Conservation (phyloP, 2,797 vertebrate species). For the Rhinella marina region DNA sequence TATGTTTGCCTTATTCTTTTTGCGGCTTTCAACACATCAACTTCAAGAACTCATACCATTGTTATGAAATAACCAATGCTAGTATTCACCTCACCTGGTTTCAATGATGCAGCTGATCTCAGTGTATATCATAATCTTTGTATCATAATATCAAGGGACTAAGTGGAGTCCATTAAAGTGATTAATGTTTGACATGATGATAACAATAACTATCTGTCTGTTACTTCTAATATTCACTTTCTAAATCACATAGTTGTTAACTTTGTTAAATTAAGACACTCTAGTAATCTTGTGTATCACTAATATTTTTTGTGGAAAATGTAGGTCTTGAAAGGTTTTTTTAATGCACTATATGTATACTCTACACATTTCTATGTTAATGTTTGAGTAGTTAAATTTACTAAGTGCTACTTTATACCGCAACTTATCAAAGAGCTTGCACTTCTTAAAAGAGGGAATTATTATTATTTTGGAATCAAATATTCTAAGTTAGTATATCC, state of each 20-base stretch:
- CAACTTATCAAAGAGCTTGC: conserved; percentile 2
- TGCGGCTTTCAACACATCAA: too few species aligned
- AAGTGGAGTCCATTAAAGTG: background rate
- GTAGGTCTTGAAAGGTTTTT: background rate
- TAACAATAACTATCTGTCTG: background rate
- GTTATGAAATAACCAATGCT: too few species aligned
- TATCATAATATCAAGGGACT: background rate
- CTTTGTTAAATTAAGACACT: background rate
- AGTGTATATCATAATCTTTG: background rate
- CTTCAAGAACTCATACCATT: too few species aligned
- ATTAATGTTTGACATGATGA: background rate
- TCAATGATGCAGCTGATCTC: too few species aligned
- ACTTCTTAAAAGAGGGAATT: conserved; percentile 5
- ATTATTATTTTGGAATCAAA: conserved; percentile 20
- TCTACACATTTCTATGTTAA: too few species aligned
- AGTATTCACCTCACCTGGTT: too few species aligned
- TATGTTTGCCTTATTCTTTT: too few species aligned
- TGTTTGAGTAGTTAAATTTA: background rate
- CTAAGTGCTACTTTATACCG: conserved; percentile 8
- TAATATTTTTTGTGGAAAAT: background rate
- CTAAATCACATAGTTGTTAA: background rate
- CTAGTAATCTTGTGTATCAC: background rate
- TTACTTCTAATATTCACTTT: background rate
- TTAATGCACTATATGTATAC: background rate
- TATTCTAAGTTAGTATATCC: conserved; percentile 30